Evolutionary conservation across 2,113 vertebrate genomes (phyloP).

Genomic region (Oreochromis niloticus): DNA sequence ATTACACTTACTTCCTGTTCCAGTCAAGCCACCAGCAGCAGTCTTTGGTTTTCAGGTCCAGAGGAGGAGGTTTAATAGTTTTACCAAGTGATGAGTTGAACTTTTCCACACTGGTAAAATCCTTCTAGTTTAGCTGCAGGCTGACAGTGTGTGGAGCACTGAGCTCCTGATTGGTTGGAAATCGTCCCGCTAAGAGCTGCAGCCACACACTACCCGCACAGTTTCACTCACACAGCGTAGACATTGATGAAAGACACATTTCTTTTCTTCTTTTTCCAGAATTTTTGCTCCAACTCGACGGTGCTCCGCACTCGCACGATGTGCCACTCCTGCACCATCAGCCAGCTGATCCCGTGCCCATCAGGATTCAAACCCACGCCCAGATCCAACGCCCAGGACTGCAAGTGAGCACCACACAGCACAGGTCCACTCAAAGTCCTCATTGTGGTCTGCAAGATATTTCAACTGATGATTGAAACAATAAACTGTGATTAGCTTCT

Average conservation of each 20-base stretch:
- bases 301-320: constrained; percentile 28
- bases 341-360: constrained; percentile 15
- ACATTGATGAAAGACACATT: not conserved
- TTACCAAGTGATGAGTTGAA: not conserved
- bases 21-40: not conserved
- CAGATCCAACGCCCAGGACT: not conserved
- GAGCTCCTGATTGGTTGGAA: not conserved
- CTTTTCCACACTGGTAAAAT: not conserved
- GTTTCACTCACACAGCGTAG: rapidly evolving
- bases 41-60: not conserved
- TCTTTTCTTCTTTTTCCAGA: constrained; percentile 31
- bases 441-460: not conserved
- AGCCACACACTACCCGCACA: not conserved
- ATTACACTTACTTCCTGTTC: constrained; percentile 11
- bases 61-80: not conserved
- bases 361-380: constrained; percentile 23
- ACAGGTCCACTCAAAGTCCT: not conserved
- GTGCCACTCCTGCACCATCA: constrained; percentile 61
- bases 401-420: constrained; percentile 50
- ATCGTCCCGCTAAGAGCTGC: not conserved
- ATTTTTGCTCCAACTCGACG: constrained; percentile 40
- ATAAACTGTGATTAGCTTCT: not conserved
- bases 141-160: not conserved
- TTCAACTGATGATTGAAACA: not conserved
- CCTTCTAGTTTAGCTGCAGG: not conserved